A percentile compares a stretch with the other conserved stretches of the same genome.
phyloP scores from a whole-genome alignment of 2,797 vertebrate genomes.

The Galaxias olidus region DNA sequence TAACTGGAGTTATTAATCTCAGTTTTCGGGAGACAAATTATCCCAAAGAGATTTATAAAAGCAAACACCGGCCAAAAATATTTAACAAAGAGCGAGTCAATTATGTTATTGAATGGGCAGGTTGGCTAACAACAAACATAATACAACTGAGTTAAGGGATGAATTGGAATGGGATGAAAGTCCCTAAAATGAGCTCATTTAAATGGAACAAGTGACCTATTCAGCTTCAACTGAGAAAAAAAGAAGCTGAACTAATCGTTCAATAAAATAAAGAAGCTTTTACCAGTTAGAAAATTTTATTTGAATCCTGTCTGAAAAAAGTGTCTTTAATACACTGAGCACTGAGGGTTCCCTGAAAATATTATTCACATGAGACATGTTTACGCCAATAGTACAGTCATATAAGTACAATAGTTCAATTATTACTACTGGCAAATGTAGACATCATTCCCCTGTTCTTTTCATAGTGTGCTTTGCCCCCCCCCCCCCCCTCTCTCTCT shows the following conservation, averaged over 20 bases:
- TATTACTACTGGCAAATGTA: constrained; percentile 27
- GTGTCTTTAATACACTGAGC: constrained; percentile 32
- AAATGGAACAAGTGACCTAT: no score
- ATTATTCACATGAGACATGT: constrained; percentile 40
- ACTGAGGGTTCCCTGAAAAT: constrained; percentile 38
- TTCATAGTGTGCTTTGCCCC: constrained; percentile 18
- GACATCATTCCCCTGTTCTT: constrained; percentile 38
- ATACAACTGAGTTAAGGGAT: no score
- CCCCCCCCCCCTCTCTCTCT: no score
- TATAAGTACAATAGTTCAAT: constrained; percentile 32
- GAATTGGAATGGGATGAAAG: no score
- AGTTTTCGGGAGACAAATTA: no score
- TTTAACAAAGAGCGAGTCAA: no score
- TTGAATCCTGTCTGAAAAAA: constrained; percentile 23
- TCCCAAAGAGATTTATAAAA: no score
- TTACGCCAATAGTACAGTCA: constrained; percentile 23
- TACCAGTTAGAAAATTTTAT: constrained; percentile 35
- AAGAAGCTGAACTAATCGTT: constrained; percentile 14
- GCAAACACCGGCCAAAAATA: no score
- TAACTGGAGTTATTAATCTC: no score
- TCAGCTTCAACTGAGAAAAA: constrained; percentile 14
- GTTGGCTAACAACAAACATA: no score
- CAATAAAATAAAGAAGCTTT: constrained; percentile 34
- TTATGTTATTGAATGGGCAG: no score
- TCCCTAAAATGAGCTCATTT: no score